phyloP scores from a whole-genome alignment of 2,888 invertebrate species.

The Gibbula magus region DNA sequence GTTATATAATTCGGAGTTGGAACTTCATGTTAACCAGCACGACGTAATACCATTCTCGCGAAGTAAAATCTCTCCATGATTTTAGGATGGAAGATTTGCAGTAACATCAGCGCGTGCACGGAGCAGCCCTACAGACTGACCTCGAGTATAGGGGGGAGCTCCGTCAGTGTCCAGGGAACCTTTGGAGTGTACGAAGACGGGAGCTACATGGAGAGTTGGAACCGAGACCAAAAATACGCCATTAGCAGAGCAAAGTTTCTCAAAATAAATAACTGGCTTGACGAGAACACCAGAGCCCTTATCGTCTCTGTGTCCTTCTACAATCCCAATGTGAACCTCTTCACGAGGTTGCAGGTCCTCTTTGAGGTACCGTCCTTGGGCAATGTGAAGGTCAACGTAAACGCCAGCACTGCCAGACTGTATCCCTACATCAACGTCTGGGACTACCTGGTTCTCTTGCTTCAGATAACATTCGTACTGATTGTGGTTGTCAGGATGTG shows the following conservation, averaged over 20 bases:
- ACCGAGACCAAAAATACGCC: constrained; percentile 29
- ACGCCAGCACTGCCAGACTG: constrained; percentile 33
- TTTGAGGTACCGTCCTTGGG: constrained; percentile 38
- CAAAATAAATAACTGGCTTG: constrained; percentile 42
- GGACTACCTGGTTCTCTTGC: constrained; percentile 46
- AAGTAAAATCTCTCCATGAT: neutral
- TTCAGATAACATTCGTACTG: constrained; percentile 43
- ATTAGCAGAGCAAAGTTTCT: constrained; percentile 21
- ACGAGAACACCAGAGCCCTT: constrained; percentile 41
- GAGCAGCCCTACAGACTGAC: neutral
- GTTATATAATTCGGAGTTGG: too few species aligned
- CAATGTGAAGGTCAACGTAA: constrained; percentile 4
- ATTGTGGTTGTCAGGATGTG: constrained; percentile 15
- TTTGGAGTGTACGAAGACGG: constrained; percentile 35
- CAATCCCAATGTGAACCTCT: constrained; percentile 44
- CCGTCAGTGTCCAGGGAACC: constrained; percentile 27
- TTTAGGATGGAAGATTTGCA: neutral
- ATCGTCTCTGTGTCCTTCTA: constrained; percentile 40
- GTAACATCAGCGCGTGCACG: neutral
- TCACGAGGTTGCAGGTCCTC: constrained; percentile 34
- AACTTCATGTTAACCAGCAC: too few species aligned
- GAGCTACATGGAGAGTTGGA: constrained; percentile 38
- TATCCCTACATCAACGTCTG: constrained; percentile 48
- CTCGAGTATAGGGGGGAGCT: neutral
- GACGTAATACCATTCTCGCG: too few species aligned